Evolutionary conservation across 2,113 vertebrate genomes (phyloP).

Genomic region (Sprattus sprattus): DNA sequence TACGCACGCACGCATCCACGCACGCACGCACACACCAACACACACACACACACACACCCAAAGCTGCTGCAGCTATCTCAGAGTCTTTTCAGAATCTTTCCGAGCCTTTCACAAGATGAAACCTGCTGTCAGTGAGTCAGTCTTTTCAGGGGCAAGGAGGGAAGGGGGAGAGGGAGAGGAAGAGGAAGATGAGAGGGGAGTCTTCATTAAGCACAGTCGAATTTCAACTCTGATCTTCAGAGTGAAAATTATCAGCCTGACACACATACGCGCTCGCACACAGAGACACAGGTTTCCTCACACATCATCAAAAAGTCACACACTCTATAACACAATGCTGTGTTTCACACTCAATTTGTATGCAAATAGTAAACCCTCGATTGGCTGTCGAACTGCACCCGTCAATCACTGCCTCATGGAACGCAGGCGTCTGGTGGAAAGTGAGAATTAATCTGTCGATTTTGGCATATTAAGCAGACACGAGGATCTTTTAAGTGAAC

Average conservation of each 20-base stretch:
- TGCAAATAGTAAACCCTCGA: constrained; percentile 49
- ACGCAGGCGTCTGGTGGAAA: constrained; percentile 45
- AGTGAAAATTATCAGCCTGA: constrained; percentile 8
- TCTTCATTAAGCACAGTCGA: not conserved
- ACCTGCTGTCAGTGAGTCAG: constrained; percentile 15
- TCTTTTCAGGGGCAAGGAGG: not conserved
- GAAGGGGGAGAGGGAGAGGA: not conserved
- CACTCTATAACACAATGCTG: constrained; percentile 37
- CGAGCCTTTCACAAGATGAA: constrained; percentile 25
- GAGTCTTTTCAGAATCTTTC: constrained; percentile 1
- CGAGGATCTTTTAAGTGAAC: not conserved
- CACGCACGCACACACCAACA: constrained; percentile 26
- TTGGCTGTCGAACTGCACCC: constrained; percentile 52
- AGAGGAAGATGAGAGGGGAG: not conserved
- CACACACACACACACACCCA: constrained; percentile 33
- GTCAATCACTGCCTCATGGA: constrained; percentile 50
- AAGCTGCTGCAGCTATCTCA: constrained; percentile 17
- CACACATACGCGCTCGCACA: constrained; percentile 9
- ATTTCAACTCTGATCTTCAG: constrained; percentile 5
- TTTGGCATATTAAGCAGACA: constrained; percentile 15
- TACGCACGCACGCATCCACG: too few species aligned
- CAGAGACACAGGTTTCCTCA: not conserved
- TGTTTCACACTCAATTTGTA: constrained; percentile 48
- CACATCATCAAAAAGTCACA: constrained; percentile 36
- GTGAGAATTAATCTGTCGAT: constrained; percentile 48